Conservation (phyloP, 2,113 vertebrate species). For the Dasyprocta punctata region DNA sequence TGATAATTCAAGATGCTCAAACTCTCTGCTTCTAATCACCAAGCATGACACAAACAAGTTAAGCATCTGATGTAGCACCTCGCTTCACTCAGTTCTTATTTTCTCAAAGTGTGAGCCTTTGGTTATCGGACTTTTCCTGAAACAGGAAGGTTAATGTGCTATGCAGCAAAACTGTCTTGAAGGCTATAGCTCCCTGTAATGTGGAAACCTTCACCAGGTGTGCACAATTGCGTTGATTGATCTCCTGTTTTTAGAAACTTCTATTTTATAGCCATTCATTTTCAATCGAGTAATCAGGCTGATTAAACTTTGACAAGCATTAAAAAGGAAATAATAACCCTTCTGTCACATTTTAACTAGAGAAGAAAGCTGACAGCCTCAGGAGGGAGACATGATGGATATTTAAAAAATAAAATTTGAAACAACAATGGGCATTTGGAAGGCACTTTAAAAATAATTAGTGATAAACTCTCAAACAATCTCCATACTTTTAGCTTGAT, state of each 20-base stretch:
- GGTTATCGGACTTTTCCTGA: not conserved
- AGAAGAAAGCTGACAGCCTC: conserved; percentile 41
- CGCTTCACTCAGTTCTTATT: not conserved
- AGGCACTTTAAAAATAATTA: conserved; percentile 54
- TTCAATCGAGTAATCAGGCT: conserved; percentile 68
- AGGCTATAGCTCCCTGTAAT: not conserved
- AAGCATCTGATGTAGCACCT: not conserved
- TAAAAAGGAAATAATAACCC: conserved; percentile 60
- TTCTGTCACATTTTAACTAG: conserved; percentile 50
- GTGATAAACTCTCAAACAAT: conserved; percentile 10
- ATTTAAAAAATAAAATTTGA: conserved; percentile 38
- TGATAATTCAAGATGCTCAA: not conserved
- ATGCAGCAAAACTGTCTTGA: not conserved
- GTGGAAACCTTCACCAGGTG: not conserved
- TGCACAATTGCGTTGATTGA: conserved; percentile 54
- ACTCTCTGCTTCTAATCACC: not conserved
- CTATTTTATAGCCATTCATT: conserved; percentile 56
- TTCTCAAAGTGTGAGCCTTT: not conserved
- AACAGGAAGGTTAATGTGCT: not conserved
- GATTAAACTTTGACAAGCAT: conserved; percentile 69
- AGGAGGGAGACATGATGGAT: not conserved
- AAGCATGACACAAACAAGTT: no score
- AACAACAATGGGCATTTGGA: conserved; percentile 41
- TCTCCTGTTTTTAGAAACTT: conserved; percentile 61
- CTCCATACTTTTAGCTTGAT: not conserved